These are phyloP conservation scores for Portevinia maculata DNA, from an alignment of 2,888 invertebrate genomes.

Conservation along the genomic window DNA sequence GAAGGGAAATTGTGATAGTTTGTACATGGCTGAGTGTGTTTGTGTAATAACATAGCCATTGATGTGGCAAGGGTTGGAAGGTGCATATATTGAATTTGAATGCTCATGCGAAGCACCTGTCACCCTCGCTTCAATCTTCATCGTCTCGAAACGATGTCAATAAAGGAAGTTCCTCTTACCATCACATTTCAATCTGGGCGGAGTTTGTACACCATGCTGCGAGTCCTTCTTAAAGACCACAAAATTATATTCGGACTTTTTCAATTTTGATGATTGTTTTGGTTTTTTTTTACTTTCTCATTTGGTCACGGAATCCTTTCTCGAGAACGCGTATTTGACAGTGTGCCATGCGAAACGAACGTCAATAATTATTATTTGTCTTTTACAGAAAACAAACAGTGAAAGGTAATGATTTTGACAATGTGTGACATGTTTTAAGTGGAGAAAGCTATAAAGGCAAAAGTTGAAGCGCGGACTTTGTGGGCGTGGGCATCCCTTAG, in stretches of 20 bases:
- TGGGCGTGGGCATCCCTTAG: too few species aligned
- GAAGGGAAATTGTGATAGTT: background rate
- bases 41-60: conserved; percentile 8
- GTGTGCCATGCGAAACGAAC: conserved; percentile 28
- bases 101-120: conserved; percentile 49
- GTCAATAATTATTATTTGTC: conserved; percentile 48
- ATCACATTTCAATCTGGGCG: conserved; percentile 2
- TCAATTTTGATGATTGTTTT: conserved; percentile 14
- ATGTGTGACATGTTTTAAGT: background rate
- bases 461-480: background rate
- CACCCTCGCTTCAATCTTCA: conserved; percentile 44
- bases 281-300: background rate
- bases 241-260: conserved; percentile 4
- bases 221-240: conserved; percentile 6
- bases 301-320: background rate
- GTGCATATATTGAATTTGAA: conserved; percentile 62
- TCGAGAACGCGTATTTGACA: conserved; percentile 15
- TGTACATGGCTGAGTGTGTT: background rate
- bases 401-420: conserved; percentile 18
- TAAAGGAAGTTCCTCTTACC: conserved; percentile 2
- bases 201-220: background rate
- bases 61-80: conserved; percentile 14
- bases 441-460: background rate
- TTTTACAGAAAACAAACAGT: conserved; percentile 44
- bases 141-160: conserved; percentile 30